These are phyloP conservation scores for Tragelaphus imberbis DNA, from an alignment of 2,113 vertebrate genomes.

Conservation along the genomic window DNA sequence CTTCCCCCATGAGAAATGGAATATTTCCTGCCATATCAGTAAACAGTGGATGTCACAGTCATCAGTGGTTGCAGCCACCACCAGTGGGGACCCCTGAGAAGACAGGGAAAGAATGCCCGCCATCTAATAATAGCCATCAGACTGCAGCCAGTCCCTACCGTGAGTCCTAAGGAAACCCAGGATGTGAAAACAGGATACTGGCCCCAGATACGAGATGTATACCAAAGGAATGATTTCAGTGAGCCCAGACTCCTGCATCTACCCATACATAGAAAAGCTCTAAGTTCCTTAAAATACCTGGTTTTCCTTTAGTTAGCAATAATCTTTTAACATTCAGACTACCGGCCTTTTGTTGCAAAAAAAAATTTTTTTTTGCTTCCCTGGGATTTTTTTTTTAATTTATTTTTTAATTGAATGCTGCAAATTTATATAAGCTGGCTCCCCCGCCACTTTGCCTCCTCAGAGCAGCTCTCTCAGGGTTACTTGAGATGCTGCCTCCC, in stretches of 20 bases:
- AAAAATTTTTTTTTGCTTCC: neutral
- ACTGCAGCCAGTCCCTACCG: neutral
- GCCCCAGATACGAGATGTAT: neutral
- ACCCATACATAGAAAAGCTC: neutral
- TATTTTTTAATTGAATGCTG: neutral
- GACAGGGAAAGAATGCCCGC: neutral
- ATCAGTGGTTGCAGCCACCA: neutral
- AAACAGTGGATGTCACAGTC: neutral
- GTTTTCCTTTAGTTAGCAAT: neutral
- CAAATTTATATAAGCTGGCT: neutral
- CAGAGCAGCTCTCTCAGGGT: neutral
- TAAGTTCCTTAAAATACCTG: neutral
- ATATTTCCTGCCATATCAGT: neutral
- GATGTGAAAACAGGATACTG: neutral
- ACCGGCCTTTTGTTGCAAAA: accelerated
- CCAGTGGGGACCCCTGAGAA: neutral
- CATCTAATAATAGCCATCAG: neutral
- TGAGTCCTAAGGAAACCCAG: neutral
- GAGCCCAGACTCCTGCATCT: neutral
- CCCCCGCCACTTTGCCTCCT: neutral
- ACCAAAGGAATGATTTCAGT: neutral
- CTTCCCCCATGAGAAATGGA: neutral
- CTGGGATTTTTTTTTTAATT: neutral
- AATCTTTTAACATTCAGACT: neutral
- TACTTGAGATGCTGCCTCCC: neutral